phyloP scores from a whole-genome alignment of 2,113 vertebrate genomes.

The Gambusia holbrooki region DNA sequence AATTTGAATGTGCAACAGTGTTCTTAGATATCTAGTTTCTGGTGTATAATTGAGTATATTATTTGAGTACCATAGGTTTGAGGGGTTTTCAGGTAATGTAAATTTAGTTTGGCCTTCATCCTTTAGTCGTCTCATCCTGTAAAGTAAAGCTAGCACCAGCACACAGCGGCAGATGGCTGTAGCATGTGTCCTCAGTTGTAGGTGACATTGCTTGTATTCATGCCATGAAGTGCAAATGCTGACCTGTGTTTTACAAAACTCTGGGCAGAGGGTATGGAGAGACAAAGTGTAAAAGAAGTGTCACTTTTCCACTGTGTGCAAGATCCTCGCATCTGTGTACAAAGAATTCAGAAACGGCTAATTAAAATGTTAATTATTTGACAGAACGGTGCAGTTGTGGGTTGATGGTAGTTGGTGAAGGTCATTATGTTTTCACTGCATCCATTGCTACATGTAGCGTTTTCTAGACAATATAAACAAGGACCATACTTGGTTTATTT shows the following conservation, averaged over 20 bases:
- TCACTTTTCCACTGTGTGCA: constrained; percentile 11
- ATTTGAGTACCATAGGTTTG: constrained; percentile 47
- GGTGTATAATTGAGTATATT: constrained; percentile 32
- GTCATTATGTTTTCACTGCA: constrained; percentile 42
- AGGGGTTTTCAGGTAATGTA: constrained; percentile 50
- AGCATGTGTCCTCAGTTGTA: constrained; percentile 29
- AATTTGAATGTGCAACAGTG: too few species aligned
- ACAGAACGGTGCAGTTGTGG: constrained; percentile 57
- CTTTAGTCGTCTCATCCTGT: constrained; percentile 44
- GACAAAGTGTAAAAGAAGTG: constrained; percentile 15
- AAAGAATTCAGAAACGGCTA: constrained; percentile 5
- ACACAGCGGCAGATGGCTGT: constrained; percentile 56
- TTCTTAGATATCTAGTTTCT: not conserved
- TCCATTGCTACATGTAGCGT: constrained; percentile 23
- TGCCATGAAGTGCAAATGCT: constrained; percentile 31
- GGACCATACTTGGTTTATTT: constrained; percentile 12
- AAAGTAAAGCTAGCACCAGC: constrained; percentile 45
- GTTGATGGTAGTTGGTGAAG: constrained; percentile 27
- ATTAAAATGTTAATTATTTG: constrained; percentile 66
- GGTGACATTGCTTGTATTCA: constrained; percentile 61
- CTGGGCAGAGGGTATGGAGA: constrained; percentile 25
- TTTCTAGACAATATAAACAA: not conserved
- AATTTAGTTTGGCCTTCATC: constrained; percentile 58
- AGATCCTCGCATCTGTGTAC: constrained; percentile 1
- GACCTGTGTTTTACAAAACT: constrained; percentile 31